Evolutionary conservation across 2,797 vertebrate species (phyloP), one percentile per base, ranked within the genome.

Genomic region (Enteromius unitaeniatus): DNA sequence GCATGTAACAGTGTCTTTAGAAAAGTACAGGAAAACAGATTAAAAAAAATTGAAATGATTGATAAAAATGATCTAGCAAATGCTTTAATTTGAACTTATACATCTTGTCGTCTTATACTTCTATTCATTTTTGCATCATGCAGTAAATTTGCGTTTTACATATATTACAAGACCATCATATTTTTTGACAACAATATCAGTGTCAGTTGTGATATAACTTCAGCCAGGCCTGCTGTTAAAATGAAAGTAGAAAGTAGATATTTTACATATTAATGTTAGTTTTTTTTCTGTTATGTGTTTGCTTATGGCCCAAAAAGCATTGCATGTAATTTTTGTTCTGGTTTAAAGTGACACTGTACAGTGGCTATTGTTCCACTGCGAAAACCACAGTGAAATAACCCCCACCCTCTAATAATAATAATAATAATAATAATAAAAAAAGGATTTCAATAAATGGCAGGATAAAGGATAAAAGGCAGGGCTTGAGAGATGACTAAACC

Each of bases 311-410:
- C 86, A 91, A 90, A 89, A 91, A 91, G 87, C 91, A 92, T 89
- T 78, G 88, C 87, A 89, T 90, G 93, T 90, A 86, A 88, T 42
- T 45, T 89, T 87, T 89, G 83, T 91, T 91, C 88, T 89, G 93
- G 17, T 93, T 93, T 95, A 96, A 95, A 95, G 93, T 95, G 94
- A 94, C 92, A 93, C 91, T 94, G 90, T 94, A 94, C 93, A 94
- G 92, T 92, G 92, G 92, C 87, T 93, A 92, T 88, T 87, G 92
- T 94, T 90, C 89, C 90, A 91, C 92, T 91, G 89, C 84, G 90
- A 88, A 91, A 93, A 91, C 91, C 92, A 92, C 91, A 93, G 90
- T 87, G 82, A 90, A 87, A 92, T 78, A 87, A 80, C 86, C 86
- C 77, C 55, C 23, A 55, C 53, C 74, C 47, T 85, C 60, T 70